A percentile compares a stretch with the other conserved stretches of the same genome.
Evolutionary conservation across 1,140 invertebrate species (phyloP).

Genomic region (Drosophila burlai): DNA sequence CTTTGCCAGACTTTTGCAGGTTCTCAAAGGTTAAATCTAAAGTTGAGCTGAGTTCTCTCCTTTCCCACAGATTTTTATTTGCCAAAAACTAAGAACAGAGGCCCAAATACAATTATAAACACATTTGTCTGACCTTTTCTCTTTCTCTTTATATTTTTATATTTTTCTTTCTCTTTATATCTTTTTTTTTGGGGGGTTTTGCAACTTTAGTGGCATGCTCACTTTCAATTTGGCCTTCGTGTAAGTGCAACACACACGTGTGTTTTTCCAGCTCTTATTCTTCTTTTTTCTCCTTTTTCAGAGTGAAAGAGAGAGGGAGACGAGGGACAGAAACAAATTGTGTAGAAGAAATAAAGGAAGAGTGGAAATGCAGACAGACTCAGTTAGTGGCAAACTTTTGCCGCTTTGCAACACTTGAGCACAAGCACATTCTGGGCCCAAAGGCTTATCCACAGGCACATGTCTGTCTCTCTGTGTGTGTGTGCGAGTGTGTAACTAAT

Average conservation of each 20-base stretch:
- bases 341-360: conserved; percentile 45
- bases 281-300: background rate
- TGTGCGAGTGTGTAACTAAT: conserved; percentile 65
- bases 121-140: conserved; percentile 53
- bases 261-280: conserved; percentile 17
- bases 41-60: background rate
- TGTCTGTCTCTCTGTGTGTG: background rate
- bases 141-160: background rate
- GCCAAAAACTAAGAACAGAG: conserved; percentile 26
- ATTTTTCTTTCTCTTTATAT: too few species aligned
- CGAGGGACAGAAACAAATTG: conserved; percentile 33
- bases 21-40: conserved; percentile 12
- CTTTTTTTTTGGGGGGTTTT: background rate
- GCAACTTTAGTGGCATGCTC: conserved; percentile 55
- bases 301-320: background rate
- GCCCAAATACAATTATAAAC: conserved; percentile 70
- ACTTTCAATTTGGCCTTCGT: conserved; percentile 74
- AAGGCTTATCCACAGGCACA: conserved; percentile 41
- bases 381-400: conserved; percentile 64
- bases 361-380: conserved; percentile 30
- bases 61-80: conserved; percentile 3
- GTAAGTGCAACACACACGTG: conserved; percentile 24
- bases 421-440: conserved; percentile 48
- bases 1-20: conserved; percentile 12
- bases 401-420: conserved; percentile 71